Conservation (phyloP, 2,888 invertebrate genomes). For the Stenodema calcarata region DNA sequence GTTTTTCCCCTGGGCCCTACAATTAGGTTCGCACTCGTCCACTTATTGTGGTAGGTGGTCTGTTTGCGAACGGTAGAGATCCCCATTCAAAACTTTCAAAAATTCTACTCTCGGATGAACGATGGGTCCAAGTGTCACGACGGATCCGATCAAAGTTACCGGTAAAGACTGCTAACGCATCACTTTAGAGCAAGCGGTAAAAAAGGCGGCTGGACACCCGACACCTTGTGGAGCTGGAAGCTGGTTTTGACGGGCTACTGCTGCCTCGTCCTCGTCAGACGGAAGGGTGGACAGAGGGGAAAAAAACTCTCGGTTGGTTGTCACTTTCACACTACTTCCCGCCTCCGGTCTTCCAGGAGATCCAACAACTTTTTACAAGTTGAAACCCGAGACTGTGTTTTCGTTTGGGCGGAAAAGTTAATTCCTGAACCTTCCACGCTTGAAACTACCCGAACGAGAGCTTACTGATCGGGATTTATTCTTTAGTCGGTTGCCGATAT, state of each 20-base stretch:
- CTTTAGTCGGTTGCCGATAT: background rate
- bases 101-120: too few relatives aligned
- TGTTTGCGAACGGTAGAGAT: too few relatives aligned
- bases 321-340: slow-evolving; percentile 38
- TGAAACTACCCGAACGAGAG: background rate
- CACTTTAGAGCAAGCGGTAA: background rate
- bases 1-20: too few relatives aligned
- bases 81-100: too few relatives aligned
- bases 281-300: background rate
- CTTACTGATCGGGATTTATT: background rate
- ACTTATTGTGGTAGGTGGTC: too few relatives aligned
- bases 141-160: too few relatives aligned
- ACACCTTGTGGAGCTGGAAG: background rate
- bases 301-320: slow-evolving; percentile 2
- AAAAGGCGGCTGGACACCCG: background rate
- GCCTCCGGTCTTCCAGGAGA: slow-evolving; percentile 17
- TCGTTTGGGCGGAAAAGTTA: background rate
- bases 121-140: too few relatives aligned
- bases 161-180: too few relatives aligned
- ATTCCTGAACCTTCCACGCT: background rate
- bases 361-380: slow-evolving; percentile 31
- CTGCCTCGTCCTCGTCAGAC: background rate
- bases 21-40: too few relatives aligned
- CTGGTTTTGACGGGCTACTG: background rate
- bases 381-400: slow-evolving; percentile 4